Evolutionary conservation across 2,797 vertebrate species (phyloP).

Genomic region (Trichosurus vulpecula): DNA sequence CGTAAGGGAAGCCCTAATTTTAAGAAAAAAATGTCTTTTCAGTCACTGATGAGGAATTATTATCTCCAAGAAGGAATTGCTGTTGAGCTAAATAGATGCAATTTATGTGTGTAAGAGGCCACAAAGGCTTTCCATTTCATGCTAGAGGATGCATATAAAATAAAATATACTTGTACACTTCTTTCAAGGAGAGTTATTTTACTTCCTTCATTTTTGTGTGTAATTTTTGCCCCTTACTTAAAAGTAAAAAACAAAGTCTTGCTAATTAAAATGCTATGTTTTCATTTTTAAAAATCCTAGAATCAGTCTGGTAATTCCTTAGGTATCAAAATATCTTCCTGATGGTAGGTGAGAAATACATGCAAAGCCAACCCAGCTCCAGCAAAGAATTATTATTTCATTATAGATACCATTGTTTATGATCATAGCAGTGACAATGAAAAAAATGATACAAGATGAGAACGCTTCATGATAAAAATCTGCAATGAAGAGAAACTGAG

Average conservation of each 20-base stretch:
- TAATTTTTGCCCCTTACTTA: conserved; percentile 28
- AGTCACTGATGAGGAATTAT: conserved; percentile 75
- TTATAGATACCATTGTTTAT: too few species aligned
- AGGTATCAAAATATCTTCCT: too few species aligned
- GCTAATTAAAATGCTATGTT: conserved; percentile 41
- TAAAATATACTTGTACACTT: conserved; percentile 78
- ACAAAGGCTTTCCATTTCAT: conserved; percentile 77
- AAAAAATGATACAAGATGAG: too few species aligned
- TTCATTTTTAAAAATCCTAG: too few species aligned
- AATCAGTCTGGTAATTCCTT: too few species aligned
- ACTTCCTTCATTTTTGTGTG: conserved; percentile 37
- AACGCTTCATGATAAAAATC: too few species aligned
- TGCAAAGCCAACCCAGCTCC: too few species aligned
- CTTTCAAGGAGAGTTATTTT: conserved; percentile 65
- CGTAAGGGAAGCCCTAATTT: conserved; percentile 90
- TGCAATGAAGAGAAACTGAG: too few species aligned
- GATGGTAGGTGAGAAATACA: too few species aligned
- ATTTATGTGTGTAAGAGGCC: conserved; percentile 75
- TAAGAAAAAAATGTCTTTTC: conserved; percentile 79
- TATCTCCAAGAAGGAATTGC: conserved; percentile 77
- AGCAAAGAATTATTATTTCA: too few species aligned
- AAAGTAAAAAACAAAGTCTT: conserved; percentile 55
- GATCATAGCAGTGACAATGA: too few species aligned
- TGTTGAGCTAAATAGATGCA: conserved; percentile 76
- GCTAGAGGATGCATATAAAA: conserved; percentile 83